These are phyloP conservation scores for Acipenser transmontanus DNA, from an alignment of 2,797 vertebrate species.

Conservation along the genomic window DNA sequence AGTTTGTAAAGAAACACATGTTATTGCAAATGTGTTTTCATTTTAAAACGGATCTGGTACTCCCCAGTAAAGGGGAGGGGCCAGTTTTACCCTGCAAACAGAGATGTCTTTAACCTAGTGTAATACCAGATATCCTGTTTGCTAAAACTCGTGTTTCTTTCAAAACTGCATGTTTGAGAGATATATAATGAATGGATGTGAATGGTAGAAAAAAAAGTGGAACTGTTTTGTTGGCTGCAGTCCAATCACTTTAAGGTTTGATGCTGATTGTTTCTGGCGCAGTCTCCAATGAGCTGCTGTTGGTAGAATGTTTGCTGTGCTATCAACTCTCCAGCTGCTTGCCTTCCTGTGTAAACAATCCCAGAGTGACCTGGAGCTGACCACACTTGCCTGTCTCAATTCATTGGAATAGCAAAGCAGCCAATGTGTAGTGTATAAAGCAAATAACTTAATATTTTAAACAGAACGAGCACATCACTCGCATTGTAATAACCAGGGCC, in stretches of 20 bases:
- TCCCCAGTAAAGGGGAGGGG: too few relatives aligned
- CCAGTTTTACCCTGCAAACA: too few relatives aligned
- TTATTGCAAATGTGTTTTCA: too few relatives aligned
- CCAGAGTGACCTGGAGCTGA: background rate
- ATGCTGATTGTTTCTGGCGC: background rate
- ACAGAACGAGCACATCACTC: background rate
- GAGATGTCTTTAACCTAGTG: too few relatives aligned
- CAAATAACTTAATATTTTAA: background rate
- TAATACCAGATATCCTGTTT: too few relatives aligned
- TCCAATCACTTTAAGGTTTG: background rate
- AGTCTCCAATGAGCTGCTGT: background rate
- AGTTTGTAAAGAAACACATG: too few relatives aligned
- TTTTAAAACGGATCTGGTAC: too few relatives aligned
- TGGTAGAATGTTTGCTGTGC: background rate
- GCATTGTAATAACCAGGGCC: background rate
- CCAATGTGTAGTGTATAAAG: too few relatives aligned
- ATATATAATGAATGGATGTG: background rate
- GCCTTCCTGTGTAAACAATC: conserved; percentile 4
- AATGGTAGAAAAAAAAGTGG: background rate
- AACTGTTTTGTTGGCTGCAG: background rate
- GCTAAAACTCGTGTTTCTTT: background rate
- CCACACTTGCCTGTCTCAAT: background rate
- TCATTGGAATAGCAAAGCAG: background rate
- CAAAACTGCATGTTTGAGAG: background rate
- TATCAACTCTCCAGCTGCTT: background rate